A percentile compares a stretch with the other conserved stretches of the same genome.
Evolutionary conservation across 1,140 invertebrate species (phyloP).

Genomic region (Doryteuthis pealeii): DNA sequence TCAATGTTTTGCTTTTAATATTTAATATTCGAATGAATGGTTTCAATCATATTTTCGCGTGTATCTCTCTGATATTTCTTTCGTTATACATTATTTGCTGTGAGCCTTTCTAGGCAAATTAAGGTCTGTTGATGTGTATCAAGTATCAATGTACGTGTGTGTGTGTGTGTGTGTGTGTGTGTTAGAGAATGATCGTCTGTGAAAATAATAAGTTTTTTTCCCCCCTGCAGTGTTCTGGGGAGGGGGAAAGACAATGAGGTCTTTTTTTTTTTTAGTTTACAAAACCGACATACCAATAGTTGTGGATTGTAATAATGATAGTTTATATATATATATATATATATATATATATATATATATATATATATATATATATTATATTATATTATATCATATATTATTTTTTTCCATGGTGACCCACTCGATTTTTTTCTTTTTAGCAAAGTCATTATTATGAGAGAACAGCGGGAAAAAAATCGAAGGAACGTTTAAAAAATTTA

Average conservation of each 20-base stretch:
- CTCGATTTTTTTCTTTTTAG: too few species aligned
- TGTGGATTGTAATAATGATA: not conserved
- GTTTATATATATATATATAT: not conserved
- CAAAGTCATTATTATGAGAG: too few species aligned
- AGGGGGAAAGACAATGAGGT: not conserved
- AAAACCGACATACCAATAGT: not conserved
- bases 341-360: not conserved
- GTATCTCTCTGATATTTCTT: not conserved
- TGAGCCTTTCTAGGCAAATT: not conserved
- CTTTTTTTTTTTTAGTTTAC: not conserved
- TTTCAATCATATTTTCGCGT: too few species aligned
- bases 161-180: not conserved
- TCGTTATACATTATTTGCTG: not conserved
- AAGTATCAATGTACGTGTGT: not conserved
- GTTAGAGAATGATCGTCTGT: not conserved
- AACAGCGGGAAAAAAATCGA: too few species aligned
- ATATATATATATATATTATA: not conserved
- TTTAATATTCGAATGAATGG: too few species aligned
- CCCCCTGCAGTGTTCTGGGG: not conserved
- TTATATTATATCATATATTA: not conserved
- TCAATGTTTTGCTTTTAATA: too few species aligned
- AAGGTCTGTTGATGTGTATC: not conserved
- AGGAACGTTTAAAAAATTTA: too few species aligned
- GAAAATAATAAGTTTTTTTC: not conserved
- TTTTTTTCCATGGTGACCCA: too few species aligned